Evolutionary conservation across 2,797 vertebrate species (phyloP).

Genomic region (Toxotes lorentzi): DNA sequence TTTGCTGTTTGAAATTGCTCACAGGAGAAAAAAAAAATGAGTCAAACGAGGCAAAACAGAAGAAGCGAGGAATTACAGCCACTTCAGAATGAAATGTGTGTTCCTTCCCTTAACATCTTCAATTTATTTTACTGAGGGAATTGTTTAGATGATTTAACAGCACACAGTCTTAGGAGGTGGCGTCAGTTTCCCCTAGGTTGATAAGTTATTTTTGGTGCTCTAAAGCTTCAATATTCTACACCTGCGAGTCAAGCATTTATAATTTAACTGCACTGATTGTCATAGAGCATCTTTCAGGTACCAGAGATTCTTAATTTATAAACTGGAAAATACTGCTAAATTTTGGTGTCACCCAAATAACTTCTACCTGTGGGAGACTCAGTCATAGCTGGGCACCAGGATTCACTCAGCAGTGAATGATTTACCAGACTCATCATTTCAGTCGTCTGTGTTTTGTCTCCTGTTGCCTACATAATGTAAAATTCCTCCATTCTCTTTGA

Average conservation of each 20-base stretch:
- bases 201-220: slow-evolving; percentile 4
- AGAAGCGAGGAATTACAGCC: slow-evolving; percentile 7
- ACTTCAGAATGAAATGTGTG: background rate
- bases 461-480: slow-evolving; percentile 20
- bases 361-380: background rate
- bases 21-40: background rate
- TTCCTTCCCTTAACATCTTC: background rate
- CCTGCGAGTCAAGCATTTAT: slow-evolving; percentile 1
- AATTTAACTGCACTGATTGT: background rate
- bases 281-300: background rate
- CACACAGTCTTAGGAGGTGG: background rate
- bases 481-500: background rate
- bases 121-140: background rate
- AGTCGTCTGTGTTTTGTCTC: slow-evolving; percentile 38
- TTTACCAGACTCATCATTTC: slow-evolving; percentile 5
- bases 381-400: background rate
- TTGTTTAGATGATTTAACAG: slow-evolving; percentile 9
- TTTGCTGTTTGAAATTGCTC: slow-evolving; percentile 24
- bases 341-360: slow-evolving; percentile 7
- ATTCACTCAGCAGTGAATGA: background rate
- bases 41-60: background rate
- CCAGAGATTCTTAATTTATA: slow-evolving; percentile 2
- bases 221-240: slow-evolving; percentile 6
- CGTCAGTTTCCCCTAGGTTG: background rate
- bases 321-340: background rate